These are phyloP conservation scores for Linepithema humile DNA, from an alignment of 1,140 invertebrate species.

Conservation along the genomic window DNA sequence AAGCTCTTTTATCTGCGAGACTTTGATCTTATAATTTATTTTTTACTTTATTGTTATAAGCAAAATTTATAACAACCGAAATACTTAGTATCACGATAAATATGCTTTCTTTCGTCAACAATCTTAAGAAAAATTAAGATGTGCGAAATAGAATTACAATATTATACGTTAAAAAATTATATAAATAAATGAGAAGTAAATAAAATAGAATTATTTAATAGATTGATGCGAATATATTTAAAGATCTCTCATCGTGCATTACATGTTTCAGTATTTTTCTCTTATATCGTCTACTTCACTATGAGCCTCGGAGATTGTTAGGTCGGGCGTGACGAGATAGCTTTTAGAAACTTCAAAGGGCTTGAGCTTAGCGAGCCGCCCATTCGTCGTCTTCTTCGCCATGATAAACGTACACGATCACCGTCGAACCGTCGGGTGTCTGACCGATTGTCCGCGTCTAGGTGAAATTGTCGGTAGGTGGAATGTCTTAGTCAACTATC, in stretches of 20 bases:
- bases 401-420: slow-evolving; percentile 20
- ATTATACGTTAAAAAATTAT: too few relatives aligned
- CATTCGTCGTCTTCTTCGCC: slow-evolving; percentile 63
- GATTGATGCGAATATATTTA: neutral
- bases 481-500: slow-evolving; percentile 72
- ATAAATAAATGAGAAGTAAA: too few relatives aligned
- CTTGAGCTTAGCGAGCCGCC: slow-evolving; percentile 58
- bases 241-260: neutral
- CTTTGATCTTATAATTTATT: neutral
- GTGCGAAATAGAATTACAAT: too few relatives aligned
- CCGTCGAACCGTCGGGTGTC: slow-evolving; percentile 51
- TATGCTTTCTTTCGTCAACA: neutral
- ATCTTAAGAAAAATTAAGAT: neutral
- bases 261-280: neutral
- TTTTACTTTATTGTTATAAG: neutral
- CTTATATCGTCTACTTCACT: slow-evolving; percentile 12
- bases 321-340: slow-evolving; percentile 67
- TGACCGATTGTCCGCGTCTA: slow-evolving; percentile 59
- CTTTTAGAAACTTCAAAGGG: slow-evolving; percentile 81
- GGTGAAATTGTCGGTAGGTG: slow-evolving; percentile 42
- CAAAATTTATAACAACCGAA: neutral
- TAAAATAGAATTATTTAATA: too few relatives aligned
- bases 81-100: too few relatives aligned
- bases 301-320: slow-evolving; percentile 32
- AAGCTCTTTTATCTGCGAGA: neutral